Evolutionary conservation across 2,797 vertebrate genomes (phyloP), one percentile per base, ranked within the genome.

Genomic region (Coreius guichenoti): DNA sequence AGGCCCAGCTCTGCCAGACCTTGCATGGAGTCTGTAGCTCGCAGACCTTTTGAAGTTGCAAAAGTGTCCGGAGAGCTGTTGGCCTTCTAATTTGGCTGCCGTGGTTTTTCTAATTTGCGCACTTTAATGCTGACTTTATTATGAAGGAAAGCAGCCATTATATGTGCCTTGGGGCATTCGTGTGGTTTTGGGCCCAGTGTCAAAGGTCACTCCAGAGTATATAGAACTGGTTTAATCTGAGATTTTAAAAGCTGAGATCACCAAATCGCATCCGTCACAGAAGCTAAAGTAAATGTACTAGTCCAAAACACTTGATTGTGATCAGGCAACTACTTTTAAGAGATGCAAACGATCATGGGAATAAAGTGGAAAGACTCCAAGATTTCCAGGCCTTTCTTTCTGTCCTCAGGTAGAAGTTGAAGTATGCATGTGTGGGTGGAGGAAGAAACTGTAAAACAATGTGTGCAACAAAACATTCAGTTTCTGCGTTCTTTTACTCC

Each of bases 41-140:
- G 96, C 95, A 97, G 96, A 97, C 95, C 93, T 96, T 99, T 99
- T 99, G 98, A 99, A 98, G 98, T 99, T 96, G 96, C 94, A 93
- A 95, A 94, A 97, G 96, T 94, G 95, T 97, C 97, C 95, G 91
- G 93, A 94, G 96, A 95, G 96, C 97, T 95, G 95, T 95, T 95
- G 94, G 95, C 96, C 51, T 96, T 95, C 95, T 96, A 96, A 96
- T 96, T 94, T 94, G 86, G 97, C 97, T 96, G 97, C 96, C 96
- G 96, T 95, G 96, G 97, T 97, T 97, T 96, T 97, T 95, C 97
- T 97, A 99, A 99, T 99, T 98, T 98, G 97, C 96, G 94, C 96
- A 95, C 96, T 99, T 99, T 99, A 98, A 96, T 93, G 96, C 96
- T 95, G 95, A 94, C 95, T 97, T 99, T 98, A 98, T 96, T 96